Evolutionary conservation across 2,888 invertebrate species (phyloP), one percentile per base, ranked within the genome.

Genomic region (Isoperla grammatica): DNA sequence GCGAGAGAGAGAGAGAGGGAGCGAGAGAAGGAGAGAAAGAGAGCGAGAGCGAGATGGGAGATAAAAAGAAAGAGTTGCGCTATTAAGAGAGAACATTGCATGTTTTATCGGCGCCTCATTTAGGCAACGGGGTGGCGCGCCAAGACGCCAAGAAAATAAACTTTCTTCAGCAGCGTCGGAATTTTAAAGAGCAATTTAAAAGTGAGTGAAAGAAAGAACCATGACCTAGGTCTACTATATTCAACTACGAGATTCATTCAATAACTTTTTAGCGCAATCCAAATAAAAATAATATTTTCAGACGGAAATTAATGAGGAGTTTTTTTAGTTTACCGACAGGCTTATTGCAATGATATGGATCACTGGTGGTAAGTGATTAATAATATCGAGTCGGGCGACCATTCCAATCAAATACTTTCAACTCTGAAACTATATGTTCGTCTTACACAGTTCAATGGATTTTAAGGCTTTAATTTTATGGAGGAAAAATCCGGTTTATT

Each of bases 111-210:
- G 57, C 57, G 62, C 57, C 62, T 60, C 62, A 62, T 60, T 62
- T 62, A 62, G 57, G 15, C 46, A 20, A 37, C 53, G 49, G 15
- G 45, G 39, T 22, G 40, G 35, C 23, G 15, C 55, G 46, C 57
- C 61, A 23, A 17, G 39, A n/a, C 58, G 62, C 53, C 57, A 56
- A 57, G 60, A 63, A 63, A 63, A 63, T 60, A 63, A 63, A 63
- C 63, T 63, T 63, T 63, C 60, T 60, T 54, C 60, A 39, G 17
- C 53, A n/a, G 49, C 60, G 58, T 57, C 60, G 60, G 63, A 63
- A 63, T 63, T 63, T 63, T 63, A 60, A 63, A 63, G 63, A 63
- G 63, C 63, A 63, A 63, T 63, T 63, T 63, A 60, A 59, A 60
- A 60, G 60, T 60, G 45, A 56, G 46, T 56, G 45, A 50, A 53